phyloP scores from a whole-genome alignment of 2,113 vertebrate genomes.

The Lucifuga dentata region DNA sequence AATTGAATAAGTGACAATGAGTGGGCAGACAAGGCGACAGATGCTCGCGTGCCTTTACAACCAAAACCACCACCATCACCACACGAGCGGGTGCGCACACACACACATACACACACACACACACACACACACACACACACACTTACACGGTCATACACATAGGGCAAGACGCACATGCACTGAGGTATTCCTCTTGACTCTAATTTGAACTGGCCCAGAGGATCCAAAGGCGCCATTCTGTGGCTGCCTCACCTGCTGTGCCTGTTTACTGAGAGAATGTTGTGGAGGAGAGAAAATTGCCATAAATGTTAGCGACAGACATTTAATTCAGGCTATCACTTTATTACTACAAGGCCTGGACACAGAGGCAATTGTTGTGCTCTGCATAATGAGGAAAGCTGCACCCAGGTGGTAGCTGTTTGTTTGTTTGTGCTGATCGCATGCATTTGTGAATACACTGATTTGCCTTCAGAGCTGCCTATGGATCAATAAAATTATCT shows the following conservation, averaged over 20 bases:
- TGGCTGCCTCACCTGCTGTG: conserved; percentile 90
- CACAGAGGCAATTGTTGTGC: conserved; percentile 38
- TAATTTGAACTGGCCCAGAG: conserved; percentile 48
- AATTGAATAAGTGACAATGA: conserved; percentile 96
- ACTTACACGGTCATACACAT: neutral
- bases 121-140: conserved; percentile 74
- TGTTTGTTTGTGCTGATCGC: conserved; percentile 39
- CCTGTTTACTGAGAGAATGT: conserved; percentile 75
- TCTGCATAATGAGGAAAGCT: conserved; percentile 18
- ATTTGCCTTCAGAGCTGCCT: conserved; percentile 9
- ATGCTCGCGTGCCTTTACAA: conserved; percentile 99
- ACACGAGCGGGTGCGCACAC: conserved; percentile 78
- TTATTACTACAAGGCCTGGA: conserved; percentile 73
- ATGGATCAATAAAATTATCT: conserved; percentile 50
- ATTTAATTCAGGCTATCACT: conserved; percentile 85
- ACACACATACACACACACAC: conserved; percentile 51
- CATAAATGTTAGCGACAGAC: conserved; percentile 77
- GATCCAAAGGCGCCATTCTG: conserved; percentile 36
- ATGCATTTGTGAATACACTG: conserved; percentile 22
- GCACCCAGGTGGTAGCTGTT: conserved; percentile 6
- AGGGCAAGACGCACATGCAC: conserved; percentile 41
- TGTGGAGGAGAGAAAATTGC: conserved; percentile 15
- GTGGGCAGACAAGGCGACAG: conserved; percentile 89
- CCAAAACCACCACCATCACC: conserved; percentile 79
- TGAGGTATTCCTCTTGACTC: conserved; percentile 80